phyloP scores from a whole-genome alignment of 1,140 invertebrate species.

The Chelonus insularis region DNA sequence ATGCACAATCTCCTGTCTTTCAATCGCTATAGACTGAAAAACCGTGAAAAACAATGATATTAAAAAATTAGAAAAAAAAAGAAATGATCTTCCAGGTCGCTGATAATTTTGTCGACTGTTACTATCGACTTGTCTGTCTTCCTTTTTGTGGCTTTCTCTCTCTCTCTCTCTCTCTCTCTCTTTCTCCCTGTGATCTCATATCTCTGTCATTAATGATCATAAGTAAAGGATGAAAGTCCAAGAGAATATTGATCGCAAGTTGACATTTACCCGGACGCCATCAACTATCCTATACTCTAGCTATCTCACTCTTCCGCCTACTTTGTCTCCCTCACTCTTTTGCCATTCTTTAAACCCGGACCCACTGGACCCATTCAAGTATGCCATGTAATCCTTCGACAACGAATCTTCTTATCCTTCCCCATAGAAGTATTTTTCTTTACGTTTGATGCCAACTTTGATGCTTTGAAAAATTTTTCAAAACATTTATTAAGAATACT shows the following conservation, averaged over 20 bases:
- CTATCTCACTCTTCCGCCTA: not conserved
- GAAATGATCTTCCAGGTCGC: too few relatives aligned
- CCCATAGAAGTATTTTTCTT: not conserved
- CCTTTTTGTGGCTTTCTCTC: too few relatives aligned
- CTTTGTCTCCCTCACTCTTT: not conserved
- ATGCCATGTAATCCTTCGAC: constrained; percentile 2
- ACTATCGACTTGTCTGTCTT: too few relatives aligned
- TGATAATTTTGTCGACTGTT: too few relatives aligned
- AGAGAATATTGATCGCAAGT: constrained; percentile 6
- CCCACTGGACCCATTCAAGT: constrained; percentile 3
- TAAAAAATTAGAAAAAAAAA: too few relatives aligned
- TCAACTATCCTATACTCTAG: not conserved
- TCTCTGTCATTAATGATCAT: not conserved
- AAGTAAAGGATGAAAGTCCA: constrained; percentile 2
- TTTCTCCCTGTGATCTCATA: too few relatives aligned
- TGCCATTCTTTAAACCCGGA: not conserved
- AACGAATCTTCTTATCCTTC: not conserved
- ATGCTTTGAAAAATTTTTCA: not conserved
- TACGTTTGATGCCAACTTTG: not conserved
- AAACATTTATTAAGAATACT: too few relatives aligned
- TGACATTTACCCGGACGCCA: constrained; percentile 10
- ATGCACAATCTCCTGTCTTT: too few relatives aligned
- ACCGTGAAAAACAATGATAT: too few relatives aligned
- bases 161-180: too few relatives aligned
- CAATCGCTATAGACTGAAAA: too few relatives aligned